Percentiles rank a stretch among this genome's conserved stretches.
These are phyloP conservation scores for Varecia variegata DNA, from an alignment of 2,797 vertebrate species.

Conservation along the genomic window DNA sequence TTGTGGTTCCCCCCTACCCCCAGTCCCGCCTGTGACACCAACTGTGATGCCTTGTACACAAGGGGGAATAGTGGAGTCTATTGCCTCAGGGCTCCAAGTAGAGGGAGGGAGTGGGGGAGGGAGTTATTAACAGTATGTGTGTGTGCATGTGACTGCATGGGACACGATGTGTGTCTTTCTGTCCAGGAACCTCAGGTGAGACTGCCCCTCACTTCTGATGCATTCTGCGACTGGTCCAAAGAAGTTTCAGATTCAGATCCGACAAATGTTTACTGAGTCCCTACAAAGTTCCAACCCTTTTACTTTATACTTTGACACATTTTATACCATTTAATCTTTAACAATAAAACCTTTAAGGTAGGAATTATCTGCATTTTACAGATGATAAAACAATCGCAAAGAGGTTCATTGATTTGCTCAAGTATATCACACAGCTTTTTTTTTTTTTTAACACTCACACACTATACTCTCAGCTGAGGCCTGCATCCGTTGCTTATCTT, in stretches of 20 bases:
- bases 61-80: background rate
- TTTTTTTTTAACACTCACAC: conserved; percentile 64
- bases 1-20: background rate
- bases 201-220: background rate
- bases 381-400: conserved; percentile 76
- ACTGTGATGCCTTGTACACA: background rate
- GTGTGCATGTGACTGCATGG: background rate
- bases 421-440: conserved; percentile 73
- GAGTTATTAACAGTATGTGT: background rate
- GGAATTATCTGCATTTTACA: conserved; percentile 73
- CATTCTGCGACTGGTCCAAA: conserved; percentile 23
- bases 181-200: background rate
- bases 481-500: conserved; percentile 63
- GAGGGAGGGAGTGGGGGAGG: background rate
- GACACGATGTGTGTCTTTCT: conserved; percentile 8
- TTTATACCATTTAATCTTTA: conserved; percentile 77
- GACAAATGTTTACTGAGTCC: conserved; percentile 70
- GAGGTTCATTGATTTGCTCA: conserved; percentile 77
- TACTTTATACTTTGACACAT: conserved; percentile 77
- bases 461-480: conserved; percentile 68
- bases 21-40: background rate
- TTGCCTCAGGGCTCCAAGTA: background rate
- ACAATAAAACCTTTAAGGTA: conserved; percentile 73
- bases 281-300: conserved; percentile 73
- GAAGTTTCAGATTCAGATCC: conserved; percentile 51